Base-by-base conservation (phyloP, 2,797 vertebrate species). In the Holocentrus rufus region DNA sequence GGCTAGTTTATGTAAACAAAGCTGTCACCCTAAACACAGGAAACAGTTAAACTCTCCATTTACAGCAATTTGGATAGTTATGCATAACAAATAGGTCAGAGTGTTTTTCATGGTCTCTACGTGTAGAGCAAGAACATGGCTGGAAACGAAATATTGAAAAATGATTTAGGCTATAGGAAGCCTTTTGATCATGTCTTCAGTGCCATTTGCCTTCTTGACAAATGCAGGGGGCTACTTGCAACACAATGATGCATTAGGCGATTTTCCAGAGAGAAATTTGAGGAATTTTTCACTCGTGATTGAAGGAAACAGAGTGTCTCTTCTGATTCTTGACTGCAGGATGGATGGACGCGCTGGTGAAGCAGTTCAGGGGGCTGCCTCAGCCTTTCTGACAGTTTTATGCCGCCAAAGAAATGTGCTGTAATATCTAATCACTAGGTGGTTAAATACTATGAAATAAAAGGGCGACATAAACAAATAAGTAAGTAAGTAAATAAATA, bases 231-330 rank as follows among this genome's bases (percentile, higher is more conserved):
- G 25, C 25, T 50, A 67, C 20, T 50, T 54, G 27, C 46, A 42
- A 80, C 55, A 80, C 72, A 80, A 46, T 20, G 63, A 55, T 57
- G 20, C 47, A 34, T 81, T 80, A 61, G 25, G 25, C 25, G 2
- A 27, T 27, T 55, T 66, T 86, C 49, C 13, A 5, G 14, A 30
- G 58, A 44, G 36, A 30, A 15, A 13, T 74, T 42, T 11, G 59
- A 4, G 22, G 54, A 25, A 42, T 70, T 81, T 65, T 52, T 71
- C 50, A 67, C 39, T 58, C 44, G 49, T 77, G 62, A 57, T 49
- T 39, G 23, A 55, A 77, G 57, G 57, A 71, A 65, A 68, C n/a
- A 7, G 20, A 72, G 25, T 65, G 30, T 63, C 18, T 62, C 64
- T 70, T 80, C 55, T 56, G 46, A 59, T 65, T 65, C 77, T 46